A percentile compares a stretch with the other conserved stretches of the same genome.
Conservation (phyloP, 1,140 invertebrate genomes). For the Acromyrmex heyeri region DNA sequence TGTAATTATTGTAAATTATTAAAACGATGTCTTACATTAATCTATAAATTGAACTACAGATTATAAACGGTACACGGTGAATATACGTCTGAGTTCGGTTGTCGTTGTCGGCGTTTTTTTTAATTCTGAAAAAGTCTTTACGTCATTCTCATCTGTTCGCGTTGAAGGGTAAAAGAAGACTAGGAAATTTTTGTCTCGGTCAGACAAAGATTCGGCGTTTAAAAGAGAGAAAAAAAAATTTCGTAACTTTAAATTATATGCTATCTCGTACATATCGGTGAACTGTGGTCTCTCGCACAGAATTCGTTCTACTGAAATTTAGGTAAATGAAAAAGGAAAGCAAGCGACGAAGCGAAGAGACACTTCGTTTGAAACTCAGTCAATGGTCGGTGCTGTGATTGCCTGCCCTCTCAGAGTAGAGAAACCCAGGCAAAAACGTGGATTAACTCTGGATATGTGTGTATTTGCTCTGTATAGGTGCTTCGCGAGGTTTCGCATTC, state of each 20-base stretch:
- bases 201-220: constrained; percentile 26
- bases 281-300: constrained; percentile 58
- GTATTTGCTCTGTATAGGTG: constrained; percentile 91
- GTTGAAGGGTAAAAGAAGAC: constrained; percentile 6
- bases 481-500: constrained; percentile 97
- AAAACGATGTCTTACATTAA: constrained; percentile 22
- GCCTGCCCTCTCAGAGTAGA: constrained; percentile 87
- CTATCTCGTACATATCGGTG: constrained; percentile 18
- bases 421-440: constrained; percentile 86
- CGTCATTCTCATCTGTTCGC: constrained; percentile 6
- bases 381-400: constrained; percentile 87
- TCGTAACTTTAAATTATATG: constrained; percentile 34
- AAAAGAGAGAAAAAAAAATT: constrained; percentile 20
- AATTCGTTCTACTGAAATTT: constrained; percentile 75
- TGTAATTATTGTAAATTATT: neutral
- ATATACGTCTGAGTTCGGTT: neutral
- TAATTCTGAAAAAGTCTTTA: neutral
- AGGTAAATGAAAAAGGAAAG: constrained; percentile 80
- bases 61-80: neutral
- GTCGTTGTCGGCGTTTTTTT: neutral
- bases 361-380: constrained; percentile 83
- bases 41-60: neutral
- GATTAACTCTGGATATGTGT: constrained; percentile 87
- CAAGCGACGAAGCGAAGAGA: constrained; percentile 82
- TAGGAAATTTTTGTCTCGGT: constrained; percentile 41